Percentiles rank a stretch among this genome's conserved stretches.
Conservation (phyloP, 2,797 vertebrate genomes). For the Loriculus beryllinus region DNA sequence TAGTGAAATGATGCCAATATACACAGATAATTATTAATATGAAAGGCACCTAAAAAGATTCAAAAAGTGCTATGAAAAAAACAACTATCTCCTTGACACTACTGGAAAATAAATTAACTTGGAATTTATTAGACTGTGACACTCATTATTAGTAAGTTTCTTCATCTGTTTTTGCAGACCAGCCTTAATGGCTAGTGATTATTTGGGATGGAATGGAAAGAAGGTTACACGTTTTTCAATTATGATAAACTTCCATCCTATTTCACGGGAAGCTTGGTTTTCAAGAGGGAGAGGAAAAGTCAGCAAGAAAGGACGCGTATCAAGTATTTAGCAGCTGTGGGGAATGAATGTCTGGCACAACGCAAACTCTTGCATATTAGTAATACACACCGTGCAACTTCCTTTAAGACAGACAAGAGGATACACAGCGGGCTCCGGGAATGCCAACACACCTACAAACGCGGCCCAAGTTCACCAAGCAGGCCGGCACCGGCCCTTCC, state of each 20-base stretch:
- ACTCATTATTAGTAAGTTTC: neutral
- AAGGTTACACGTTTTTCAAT: neutral
- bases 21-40: neutral
- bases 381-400: accelerated
- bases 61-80: neutral
- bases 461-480: neutral
- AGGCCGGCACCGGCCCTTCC: constrained; percentile 1
- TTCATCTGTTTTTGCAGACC: neutral
- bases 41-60: neutral
- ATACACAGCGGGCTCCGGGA: neutral
- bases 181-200: neutral
- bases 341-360: accelerated
- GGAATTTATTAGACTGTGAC: neutral
- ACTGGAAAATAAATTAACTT: neutral
- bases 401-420: accelerated
- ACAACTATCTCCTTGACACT: neutral
- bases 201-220: neutral
- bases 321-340: neutral
- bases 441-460: neutral
- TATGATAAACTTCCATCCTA: neutral
- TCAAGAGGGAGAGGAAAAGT: neutral
- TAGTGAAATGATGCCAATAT: neutral
- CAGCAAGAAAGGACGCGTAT: neutral
- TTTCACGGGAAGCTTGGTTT: neutral
- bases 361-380: no score